Conservation (phyloP, 2,888 invertebrate genomes). For the Heteropelma amictum region DNA sequence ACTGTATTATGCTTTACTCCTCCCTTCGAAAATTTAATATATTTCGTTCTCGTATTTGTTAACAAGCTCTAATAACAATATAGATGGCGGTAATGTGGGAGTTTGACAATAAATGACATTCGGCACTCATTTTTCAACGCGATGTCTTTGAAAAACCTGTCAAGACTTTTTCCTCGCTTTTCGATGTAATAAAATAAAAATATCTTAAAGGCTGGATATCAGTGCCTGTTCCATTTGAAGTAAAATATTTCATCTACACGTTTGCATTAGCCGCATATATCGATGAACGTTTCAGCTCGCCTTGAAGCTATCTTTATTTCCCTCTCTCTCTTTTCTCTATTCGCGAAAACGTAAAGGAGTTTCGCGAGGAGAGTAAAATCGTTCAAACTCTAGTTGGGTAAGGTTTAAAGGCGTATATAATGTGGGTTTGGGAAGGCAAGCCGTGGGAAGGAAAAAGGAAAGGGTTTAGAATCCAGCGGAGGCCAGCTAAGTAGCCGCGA, state of each 20-base stretch:
- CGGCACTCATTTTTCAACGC: too few relatives aligned
- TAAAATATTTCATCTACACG: not conserved
- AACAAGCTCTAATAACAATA: too few relatives aligned
- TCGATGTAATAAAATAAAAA: not conserved
- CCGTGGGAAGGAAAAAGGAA: constrained; percentile 1
- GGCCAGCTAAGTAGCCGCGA: constrained; percentile 61
- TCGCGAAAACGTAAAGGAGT: constrained; percentile 31
- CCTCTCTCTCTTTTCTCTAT: not conserved
- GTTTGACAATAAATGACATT: too few relatives aligned
- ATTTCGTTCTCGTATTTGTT: too few relatives aligned
- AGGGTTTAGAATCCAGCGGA: constrained; percentile 43
- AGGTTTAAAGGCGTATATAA: constrained; percentile 33
- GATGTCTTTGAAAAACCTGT: too few relatives aligned
- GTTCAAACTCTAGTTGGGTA: constrained; percentile 34
- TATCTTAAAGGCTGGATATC: not conserved
- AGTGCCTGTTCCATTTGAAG: not conserved
- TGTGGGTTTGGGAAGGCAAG: constrained; percentile 29
- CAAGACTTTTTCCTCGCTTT: too few relatives aligned
- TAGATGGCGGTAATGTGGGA: too few relatives aligned
- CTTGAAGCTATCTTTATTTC: not conserved
- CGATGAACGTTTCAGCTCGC: not conserved
- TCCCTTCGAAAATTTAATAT: too few relatives aligned
- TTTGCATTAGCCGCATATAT: not conserved
- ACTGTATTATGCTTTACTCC: too few relatives aligned
- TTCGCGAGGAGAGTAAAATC: constrained; percentile 36